Conservation (phyloP, 2,113 vertebrate genomes). For the Heptranchias perlo region DNA sequence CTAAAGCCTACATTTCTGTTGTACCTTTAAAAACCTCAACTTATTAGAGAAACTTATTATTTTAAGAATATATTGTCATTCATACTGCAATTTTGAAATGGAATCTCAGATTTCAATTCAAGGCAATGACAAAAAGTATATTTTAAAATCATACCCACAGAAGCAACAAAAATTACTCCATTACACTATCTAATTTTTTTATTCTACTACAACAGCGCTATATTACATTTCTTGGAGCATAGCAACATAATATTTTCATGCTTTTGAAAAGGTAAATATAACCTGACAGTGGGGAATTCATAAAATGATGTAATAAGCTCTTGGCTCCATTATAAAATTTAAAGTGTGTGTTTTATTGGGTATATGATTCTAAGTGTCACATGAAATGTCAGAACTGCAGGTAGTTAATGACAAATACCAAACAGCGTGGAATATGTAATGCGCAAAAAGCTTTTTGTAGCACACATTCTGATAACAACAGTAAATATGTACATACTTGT, state of each 20-base stretch:
- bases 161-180: not conserved
- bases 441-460: not conserved
- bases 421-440: not conserved
- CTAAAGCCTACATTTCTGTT: not conserved
- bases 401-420: not conserved
- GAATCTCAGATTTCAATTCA: not conserved
- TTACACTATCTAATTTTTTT: not conserved
- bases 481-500: not conserved
- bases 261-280: not conserved
- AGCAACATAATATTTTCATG: constrained; percentile 19
- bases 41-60: not conserved
- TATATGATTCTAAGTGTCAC: not conserved
- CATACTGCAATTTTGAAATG: not conserved
- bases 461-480: not conserved
- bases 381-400: not conserved
- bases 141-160: not conserved
- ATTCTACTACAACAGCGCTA: not conserved
- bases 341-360: not conserved
- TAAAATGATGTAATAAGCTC: not conserved
- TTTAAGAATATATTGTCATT: not conserved
- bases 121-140: not conserved
- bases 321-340: not conserved
- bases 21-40: not conserved
- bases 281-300: not conserved
- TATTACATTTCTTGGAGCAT: not conserved